These are phyloP conservation scores for Serilophus lunatus DNA, from an alignment of 2,113 vertebrate genomes.

Conservation along the genomic window DNA sequence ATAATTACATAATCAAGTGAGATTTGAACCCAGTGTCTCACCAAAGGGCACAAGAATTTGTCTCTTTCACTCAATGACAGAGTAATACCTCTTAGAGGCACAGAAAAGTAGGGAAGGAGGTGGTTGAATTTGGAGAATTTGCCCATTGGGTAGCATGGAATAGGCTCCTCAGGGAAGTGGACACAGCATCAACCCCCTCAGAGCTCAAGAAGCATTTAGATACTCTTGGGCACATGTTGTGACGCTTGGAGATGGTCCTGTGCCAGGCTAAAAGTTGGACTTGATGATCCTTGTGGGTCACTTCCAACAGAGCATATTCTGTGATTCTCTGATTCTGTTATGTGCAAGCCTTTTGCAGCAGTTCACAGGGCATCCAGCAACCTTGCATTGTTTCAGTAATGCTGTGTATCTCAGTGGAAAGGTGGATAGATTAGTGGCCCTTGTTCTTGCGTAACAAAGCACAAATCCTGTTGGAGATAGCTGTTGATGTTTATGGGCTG, in stretches of 20 bases:
- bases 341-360: neutral
- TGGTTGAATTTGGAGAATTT: neutral
- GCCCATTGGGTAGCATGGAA: neutral
- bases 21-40: no score
- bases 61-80: neutral
- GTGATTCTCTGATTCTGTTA: neutral
- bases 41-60: neutral
- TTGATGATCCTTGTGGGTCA: neutral
- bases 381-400: neutral
- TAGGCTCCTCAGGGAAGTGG: neutral
- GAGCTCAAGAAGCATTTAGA: neutral
- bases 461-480: neutral
- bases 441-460: neutral
- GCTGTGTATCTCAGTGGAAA: neutral
- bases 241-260: neutral
- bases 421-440: neutral
- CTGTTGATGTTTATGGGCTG: neutral
- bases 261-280: neutral
- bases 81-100: neutral
- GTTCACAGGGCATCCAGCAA: neutral
- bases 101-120: neutral
- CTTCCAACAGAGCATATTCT: neutral
- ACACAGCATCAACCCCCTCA: neutral
- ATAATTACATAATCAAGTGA: no score
- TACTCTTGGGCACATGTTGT: neutral